Base-by-base conservation (phyloP, 1,140 invertebrate species). In the Drosophila nigrodunni region DNA sequence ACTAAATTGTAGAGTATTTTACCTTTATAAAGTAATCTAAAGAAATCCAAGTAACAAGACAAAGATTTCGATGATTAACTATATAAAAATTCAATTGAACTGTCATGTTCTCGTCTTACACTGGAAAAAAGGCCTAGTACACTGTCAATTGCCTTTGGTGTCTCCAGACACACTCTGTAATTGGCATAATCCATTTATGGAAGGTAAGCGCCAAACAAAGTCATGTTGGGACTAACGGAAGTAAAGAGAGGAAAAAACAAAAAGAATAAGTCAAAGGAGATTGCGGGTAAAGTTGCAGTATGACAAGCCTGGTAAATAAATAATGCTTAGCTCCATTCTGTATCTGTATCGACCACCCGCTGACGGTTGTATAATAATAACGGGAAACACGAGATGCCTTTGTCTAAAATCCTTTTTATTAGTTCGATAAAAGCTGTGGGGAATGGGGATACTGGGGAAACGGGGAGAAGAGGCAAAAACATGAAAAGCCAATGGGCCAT, bases 391-490 rank as follows among this genome's bases (percentile, higher is more conserved):
- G 80, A 89, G 77, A 88, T 67, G 74, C 47, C 70, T 87, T 82
- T 86, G 66, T 72, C 64, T 78, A 90, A 89, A 89, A 89, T 89
- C 85, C 85, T 89, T 89, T 88, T 90, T 90, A 89, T 89, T 89
- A 81, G 86, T 78, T 68, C 81, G 85, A 89, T 90, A 89, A 89
- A 88, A 66, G 77, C 64, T 47, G 39, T 39, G 21, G 18, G 2
- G 18, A 21, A 21, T 1, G 18, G 18, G 18, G 0, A 2, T 2
- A 21, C 18, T 2, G 18, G 18, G 18, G 18, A 21, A 72, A 64
- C 30, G 13, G 54, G 18, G 44, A 18, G n/a, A 39, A 0, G 15
- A 11, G 46, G 62, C 41, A 13, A 62, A 13, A 58, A 69, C 58
- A 73, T 43, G 57, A 66, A 71, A 78, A 68, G 52, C 52, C 62